These are phyloP conservation scores for Pammene aurita DNA, from an alignment of 2,888 invertebrate genomes.

Conservation along the genomic window DNA sequence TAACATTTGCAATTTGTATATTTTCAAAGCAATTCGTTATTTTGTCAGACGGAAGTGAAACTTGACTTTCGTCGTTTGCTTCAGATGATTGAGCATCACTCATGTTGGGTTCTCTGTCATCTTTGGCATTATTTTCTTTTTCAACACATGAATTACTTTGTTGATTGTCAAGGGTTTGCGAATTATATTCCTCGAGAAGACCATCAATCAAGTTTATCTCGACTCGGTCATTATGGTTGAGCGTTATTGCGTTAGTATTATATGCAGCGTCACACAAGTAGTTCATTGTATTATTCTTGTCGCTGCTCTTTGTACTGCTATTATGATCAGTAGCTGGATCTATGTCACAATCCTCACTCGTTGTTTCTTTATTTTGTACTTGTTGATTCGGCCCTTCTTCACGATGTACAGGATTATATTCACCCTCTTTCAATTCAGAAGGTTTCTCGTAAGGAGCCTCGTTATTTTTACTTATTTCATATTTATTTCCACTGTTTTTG, in stretches of 20 bases:
- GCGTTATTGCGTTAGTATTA: too few relatives aligned
- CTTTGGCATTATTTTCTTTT: background rate
- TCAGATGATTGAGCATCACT: background rate
- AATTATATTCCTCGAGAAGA: constrained; percentile 6
- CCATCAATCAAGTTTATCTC: constrained; percentile 13
- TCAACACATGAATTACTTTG: background rate
- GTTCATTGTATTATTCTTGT: background rate
- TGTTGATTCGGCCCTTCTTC: background rate
- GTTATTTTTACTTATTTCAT: background rate
- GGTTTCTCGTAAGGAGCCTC: background rate
- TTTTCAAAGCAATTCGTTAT: constrained; percentile 13
- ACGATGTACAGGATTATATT: background rate
- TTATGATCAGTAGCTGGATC: background rate
- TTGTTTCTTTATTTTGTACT: background rate
- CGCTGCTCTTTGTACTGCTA: background rate
- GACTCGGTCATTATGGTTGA: background rate
- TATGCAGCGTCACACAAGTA: too few relatives aligned
- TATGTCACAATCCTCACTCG: background rate
- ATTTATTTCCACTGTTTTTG: background rate
- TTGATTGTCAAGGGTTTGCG: background rate
- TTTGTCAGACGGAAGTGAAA: background rate
- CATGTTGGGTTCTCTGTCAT: background rate
- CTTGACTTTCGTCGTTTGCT: background rate
- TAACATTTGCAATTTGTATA: constrained; percentile 19
- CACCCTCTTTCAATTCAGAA: background rate